These are phyloP conservation scores for Lepidocyrtoides sp. DNA, from an alignment of 2,888 invertebrate species.

Conservation along the genomic window DNA sequence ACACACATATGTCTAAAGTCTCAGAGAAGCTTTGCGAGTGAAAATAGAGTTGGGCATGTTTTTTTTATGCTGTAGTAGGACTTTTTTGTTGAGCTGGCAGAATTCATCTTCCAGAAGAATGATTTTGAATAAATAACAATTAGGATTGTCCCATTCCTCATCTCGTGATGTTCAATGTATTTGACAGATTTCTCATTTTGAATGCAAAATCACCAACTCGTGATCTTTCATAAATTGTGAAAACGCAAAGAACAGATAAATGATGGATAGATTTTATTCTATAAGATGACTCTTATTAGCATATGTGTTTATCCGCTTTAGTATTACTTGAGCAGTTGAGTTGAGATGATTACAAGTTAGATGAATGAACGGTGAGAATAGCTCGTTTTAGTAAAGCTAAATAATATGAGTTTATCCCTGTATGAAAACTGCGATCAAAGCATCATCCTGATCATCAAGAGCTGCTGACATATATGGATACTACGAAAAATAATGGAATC, in stretches of 20 bases:
- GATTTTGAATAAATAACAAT: slow-evolving; percentile 80
- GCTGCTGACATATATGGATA: no score
- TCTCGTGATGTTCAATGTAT: slow-evolving; percentile 70
- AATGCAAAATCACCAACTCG: slow-evolving; percentile 66
- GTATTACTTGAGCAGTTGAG: background rate
- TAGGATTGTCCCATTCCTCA: slow-evolving; percentile 72
- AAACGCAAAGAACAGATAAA: background rate
- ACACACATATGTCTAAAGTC: slow-evolving; percentile 17
- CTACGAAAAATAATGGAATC: no score
- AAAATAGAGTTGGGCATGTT: slow-evolving; percentile 31
- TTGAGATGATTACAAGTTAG: background rate
- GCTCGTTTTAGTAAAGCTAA: background rate
- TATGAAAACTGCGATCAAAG: background rate
- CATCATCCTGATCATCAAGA: no score
- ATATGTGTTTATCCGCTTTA: slow-evolving; percentile 9
- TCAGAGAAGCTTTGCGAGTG: background rate
- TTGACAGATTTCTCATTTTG: slow-evolving; percentile 77
- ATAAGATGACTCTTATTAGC: no score
- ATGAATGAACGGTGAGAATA: background rate
- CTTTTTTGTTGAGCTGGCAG: slow-evolving; percentile 64
- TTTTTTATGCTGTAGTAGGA: background rate
- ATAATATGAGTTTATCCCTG: no score
- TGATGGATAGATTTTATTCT: slow-evolving; percentile 30
- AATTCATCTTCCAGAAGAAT: slow-evolving; percentile 73
- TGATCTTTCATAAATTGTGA: slow-evolving; percentile 76